A percentile compares a stretch with the other conserved stretches of the same genome.
These are phyloP conservation scores for Ptychochromis oligacanthus DNA, from an alignment of 2,113 vertebrate genomes.

Conservation along the genomic window DNA sequence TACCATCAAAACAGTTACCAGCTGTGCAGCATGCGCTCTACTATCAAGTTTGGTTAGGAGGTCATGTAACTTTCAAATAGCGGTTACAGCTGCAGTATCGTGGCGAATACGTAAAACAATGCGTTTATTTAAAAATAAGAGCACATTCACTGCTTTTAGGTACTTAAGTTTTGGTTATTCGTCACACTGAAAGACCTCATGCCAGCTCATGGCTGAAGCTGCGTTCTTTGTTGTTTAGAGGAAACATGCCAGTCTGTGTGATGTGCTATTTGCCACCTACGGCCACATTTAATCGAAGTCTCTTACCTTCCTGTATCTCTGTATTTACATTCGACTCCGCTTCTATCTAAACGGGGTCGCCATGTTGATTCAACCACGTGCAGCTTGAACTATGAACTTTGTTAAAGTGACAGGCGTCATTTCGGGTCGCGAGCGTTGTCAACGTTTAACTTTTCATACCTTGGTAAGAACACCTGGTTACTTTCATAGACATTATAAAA, in stretches of 20 bases:
- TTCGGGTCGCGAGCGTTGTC: background rate
- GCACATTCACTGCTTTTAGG: background rate
- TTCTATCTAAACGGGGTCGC: constrained; percentile 4
- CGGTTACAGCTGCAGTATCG: background rate
- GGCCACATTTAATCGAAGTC: fast-evolving
- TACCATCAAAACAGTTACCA: no score
- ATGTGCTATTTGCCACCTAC: background rate
- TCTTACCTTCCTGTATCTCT: constrained; percentile 31
- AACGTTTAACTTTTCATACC: background rate
- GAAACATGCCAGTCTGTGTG: fast-evolving
- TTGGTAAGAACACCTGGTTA: background rate
- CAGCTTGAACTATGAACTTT: constrained; percentile 42
- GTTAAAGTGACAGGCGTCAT: constrained; percentile 53
- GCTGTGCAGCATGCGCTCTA: background rate
- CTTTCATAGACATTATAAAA: no score
- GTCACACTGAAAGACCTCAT: background rate
- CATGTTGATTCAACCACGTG: constrained; percentile 70
- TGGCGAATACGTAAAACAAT: background rate
- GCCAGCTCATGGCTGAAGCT: no score
- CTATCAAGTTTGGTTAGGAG: background rate
- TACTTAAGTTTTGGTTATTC: background rate
- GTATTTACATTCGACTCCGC: background rate
- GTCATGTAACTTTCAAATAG: background rate
- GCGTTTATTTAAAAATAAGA: background rate
- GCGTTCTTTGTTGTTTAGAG: background rate